Base-by-base conservation (phyloP, 2,888 invertebrate species). In the Thymelicus lineola region DNA sequence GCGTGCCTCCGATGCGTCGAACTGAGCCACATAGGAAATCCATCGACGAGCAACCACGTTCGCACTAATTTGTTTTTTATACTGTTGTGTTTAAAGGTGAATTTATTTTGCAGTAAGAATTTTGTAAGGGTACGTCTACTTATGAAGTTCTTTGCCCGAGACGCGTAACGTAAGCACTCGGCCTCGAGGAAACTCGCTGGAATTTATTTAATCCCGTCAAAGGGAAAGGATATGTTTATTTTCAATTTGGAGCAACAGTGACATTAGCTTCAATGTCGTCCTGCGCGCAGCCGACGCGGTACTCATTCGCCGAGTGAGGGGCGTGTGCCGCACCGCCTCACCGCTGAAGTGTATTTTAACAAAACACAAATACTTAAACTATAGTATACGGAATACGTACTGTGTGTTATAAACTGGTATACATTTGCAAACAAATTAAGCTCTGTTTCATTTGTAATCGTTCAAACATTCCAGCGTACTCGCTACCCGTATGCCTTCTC, bases 191-290 rank as follows among this genome's bases (percentile, higher is more conserved):
- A 57, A 57, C 53, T 64, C 42, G 20, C 38, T 45, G 17, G 57
- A 69, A 69, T 69, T 69, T 69, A 69, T 69, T 63, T 69, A 69
- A 69, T 69, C 68, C 62, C 68, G 68, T 69, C 68, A 69, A 69
- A 69, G 68, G 57, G 62, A 63, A 63, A 48, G 57, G 62, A 69
- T 63, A 69, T 63, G 68, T 69, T 63, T 69, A 69, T 69, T 63
- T 69, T 69, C 57, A 69, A 69, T 69, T 69, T 63, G 68, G 61
- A 67, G 68, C 61, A 68, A 69, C 62, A 58, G 57, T 68, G 62
- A 69, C 68, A 68, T 68, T 68, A 68, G 60, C 67, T 45, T 55
- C 50, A 17, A 57, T 45, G 60, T 53, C 53, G 35, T 61, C 46
- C 35, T 20, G 60, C 58, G 58, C 38, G 12, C 38, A 48, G 36